These are phyloP conservation scores for Anarsia innoxiella DNA, from an alignment of 2,888 invertebrate species.

Conservation along the genomic window DNA sequence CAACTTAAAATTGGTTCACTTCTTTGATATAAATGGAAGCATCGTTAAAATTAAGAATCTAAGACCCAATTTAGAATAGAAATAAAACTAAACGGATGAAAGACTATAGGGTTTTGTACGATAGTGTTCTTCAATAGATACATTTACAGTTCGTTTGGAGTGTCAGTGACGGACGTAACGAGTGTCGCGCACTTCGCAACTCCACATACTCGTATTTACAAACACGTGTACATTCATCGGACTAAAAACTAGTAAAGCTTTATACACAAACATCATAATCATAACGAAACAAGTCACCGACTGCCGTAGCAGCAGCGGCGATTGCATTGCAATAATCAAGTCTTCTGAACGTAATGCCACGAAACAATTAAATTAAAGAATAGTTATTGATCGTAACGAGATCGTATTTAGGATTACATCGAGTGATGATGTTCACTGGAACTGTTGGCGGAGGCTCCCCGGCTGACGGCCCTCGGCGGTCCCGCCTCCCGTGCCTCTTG, in stretches of 20 bases:
- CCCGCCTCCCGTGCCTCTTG: constrained; percentile 27
- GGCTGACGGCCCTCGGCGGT: constrained; percentile 18
- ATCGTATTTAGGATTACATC: constrained; percentile 72
- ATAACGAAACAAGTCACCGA: constrained; percentile 58
- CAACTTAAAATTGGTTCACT: constrained; percentile 68
- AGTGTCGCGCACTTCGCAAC: constrained; percentile 39
- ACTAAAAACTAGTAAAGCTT: constrained; percentile 71
- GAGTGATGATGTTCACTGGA: constrained; percentile 62
- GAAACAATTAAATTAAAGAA: constrained; percentile 55
- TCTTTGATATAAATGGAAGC: constrained; percentile 76
- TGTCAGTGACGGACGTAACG: not conserved
- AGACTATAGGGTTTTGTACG: constrained; percentile 33
- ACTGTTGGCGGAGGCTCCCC: constrained; percentile 35
- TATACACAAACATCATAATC: constrained; percentile 65
- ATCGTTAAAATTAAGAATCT: constrained; percentile 67
- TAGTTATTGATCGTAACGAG: constrained; percentile 70
- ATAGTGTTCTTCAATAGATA: constrained; percentile 31
- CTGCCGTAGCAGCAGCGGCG: constrained; percentile 30
- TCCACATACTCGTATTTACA: constrained; percentile 63
- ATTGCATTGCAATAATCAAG: constrained; percentile 69
- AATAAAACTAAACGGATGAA: constrained; percentile 23
- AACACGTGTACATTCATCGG: constrained; percentile 55
- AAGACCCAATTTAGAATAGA: constrained; percentile 37
- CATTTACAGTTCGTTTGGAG: constrained; percentile 21
- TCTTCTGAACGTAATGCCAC: constrained; percentile 69